Evolutionary conservation across 2,113 vertebrate species (phyloP).

Genomic region (Tachuris rubrigastra): DNA sequence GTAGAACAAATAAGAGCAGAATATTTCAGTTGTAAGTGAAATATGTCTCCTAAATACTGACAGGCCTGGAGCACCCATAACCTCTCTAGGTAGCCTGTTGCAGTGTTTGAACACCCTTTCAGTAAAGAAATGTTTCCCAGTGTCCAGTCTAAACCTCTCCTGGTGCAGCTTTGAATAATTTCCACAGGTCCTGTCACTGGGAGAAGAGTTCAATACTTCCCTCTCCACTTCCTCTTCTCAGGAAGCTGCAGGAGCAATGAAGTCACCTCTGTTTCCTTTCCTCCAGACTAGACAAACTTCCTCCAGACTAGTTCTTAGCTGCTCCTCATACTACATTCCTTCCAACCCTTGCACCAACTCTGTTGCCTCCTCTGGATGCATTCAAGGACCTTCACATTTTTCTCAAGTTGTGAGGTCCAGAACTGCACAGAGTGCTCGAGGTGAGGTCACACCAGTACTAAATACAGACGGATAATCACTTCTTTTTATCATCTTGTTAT

Average conservation of each 20-base stretch:
- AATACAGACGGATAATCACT: accelerated
- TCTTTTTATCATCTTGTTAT: accelerated
- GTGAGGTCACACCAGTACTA: not conserved
- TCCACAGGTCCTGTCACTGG: accelerated
- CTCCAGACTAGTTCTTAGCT: not conserved
- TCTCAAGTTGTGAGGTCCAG: not conserved
- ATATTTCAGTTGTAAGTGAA: not conserved
- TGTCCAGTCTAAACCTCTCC: not conserved
- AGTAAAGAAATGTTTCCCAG: not conserved
- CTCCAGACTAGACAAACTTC: not conserved
- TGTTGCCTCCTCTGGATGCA: accelerated
- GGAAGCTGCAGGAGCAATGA: not conserved
- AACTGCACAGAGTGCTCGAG: not conserved
- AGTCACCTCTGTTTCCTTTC: not conserved
- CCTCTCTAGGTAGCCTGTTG: not conserved
- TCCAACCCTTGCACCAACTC: not conserved
- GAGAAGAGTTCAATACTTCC: not conserved
- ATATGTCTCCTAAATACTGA: not conserved
- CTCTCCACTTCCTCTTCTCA: not conserved
- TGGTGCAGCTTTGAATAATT: not conserved
- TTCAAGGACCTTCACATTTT: not conserved
- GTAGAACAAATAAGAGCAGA: not conserved
- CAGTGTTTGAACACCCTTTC: not conserved
- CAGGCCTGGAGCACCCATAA: not conserved
- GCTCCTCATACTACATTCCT: not conserved